Evolutionary conservation across 2,888 invertebrate species (phyloP).

Genomic region (Pycnomerus fuliginosus): DNA sequence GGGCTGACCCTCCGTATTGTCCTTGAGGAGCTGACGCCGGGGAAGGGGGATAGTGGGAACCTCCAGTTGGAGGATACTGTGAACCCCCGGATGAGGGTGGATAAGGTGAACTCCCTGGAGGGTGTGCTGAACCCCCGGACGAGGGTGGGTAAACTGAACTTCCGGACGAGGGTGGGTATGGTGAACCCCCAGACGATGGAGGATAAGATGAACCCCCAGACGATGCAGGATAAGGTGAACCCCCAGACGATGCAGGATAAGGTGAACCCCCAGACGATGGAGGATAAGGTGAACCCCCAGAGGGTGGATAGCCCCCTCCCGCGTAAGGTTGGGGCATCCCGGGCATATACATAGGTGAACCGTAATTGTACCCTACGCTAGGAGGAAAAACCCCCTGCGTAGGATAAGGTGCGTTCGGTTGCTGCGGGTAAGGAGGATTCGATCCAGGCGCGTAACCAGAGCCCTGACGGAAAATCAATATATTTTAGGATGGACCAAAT

Average conservation of each 20-base stretch:
- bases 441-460: not conserved
- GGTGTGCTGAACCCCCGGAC: not conserved
- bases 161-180: not conserved
- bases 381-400: conserved; percentile 43
- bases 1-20: no score
- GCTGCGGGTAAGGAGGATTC: conserved; percentile 44
- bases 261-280: conserved; percentile 21
- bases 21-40: no score
- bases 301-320: conserved; percentile 43
- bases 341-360: conserved; percentile 54
- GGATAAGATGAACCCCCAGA: conserved; percentile 22
- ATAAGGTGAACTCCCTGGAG: not conserved
- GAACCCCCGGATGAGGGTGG: no score
- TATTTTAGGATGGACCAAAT: no score
- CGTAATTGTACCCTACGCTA: conserved; percentile 55
- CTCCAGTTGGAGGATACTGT: no score
- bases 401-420: conserved; percentile 39
- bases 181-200: conserved; percentile 12
- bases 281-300: conserved; percentile 18
- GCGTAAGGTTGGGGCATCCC: conserved; percentile 57
- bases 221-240: conserved; percentile 4
- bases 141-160: no score
- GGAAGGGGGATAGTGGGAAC: no score
- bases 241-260: conserved; percentile 15
- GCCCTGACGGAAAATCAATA: conserved; percentile 5